phyloP scores from a whole-genome alignment of 2,888 invertebrate species.

The Loripinus fragilis region DNA sequence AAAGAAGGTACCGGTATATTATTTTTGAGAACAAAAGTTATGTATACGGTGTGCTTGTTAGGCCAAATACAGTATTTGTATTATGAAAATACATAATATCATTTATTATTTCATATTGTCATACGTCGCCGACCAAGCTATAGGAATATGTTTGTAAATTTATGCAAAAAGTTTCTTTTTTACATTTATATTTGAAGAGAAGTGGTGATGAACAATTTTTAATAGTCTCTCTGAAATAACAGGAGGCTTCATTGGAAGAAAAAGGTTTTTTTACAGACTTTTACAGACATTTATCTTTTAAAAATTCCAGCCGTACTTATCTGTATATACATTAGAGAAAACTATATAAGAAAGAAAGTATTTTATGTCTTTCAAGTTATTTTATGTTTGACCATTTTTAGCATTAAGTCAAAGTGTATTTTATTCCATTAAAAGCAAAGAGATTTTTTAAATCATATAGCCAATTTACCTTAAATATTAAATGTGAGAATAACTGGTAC shows the following conservation, averaged over 20 bases:
- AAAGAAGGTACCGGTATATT: no score
- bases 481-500: no score
- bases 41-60: no score
- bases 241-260: not conserved
- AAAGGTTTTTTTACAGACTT: conserved; percentile 5
- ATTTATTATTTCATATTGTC: not conserved
- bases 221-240: not conserved
- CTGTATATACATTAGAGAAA: conserved; percentile 12
- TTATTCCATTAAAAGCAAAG: no score
- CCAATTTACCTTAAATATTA: no score
- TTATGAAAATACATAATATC: no score
- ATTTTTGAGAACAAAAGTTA: no score
- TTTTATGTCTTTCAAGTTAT: conserved; percentile 10
- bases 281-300: not conserved
- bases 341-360: not conserved
- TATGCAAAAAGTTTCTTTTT: not conserved
- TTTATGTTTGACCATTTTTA: not conserved
- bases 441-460: no score
- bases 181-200: conserved; percentile 7
- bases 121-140: conserved; percentile 1
- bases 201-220: not conserved
- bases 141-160: conserved; percentile 16
- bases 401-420: not conserved
- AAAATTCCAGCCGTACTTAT: conserved; percentile 1
- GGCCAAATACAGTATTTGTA: no score